phyloP scores from a whole-genome alignment of 2,797 vertebrate genomes.

The Poeciliopsis infans region DNA sequence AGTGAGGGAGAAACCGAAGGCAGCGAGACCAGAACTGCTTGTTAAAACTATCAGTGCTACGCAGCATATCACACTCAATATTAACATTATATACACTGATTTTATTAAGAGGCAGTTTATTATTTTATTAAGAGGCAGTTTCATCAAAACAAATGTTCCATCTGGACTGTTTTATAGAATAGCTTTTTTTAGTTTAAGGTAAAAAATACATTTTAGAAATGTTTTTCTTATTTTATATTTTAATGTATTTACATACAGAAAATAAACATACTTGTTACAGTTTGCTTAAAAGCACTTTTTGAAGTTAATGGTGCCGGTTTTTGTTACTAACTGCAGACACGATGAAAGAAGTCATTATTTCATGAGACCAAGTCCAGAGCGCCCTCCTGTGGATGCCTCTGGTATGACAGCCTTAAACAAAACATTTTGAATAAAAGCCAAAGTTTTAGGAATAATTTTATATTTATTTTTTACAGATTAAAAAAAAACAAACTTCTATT shows the following conservation, averaged over 20 bases:
- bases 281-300: neutral
- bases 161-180: neutral
- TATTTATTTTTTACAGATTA: neutral
- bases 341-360: neutral
- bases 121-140: neutral
- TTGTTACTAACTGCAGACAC: neutral
- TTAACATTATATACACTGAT: neutral
- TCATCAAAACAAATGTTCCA: neutral
- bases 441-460: neutral
- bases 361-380: constrained; percentile 37
- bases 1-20: constrained; percentile 53
- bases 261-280: neutral
- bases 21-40: constrained; percentile 58
- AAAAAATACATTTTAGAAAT: neutral
- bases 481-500: neutral
- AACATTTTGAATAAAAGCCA: neutral
- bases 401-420: constrained; percentile 17
- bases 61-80: neutral
- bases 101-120: neutral
- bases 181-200: neutral
- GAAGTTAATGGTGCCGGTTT: neutral
- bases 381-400: constrained; percentile 60
- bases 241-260: neutral
- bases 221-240: neutral
- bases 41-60: constrained; percentile 38